Evolutionary conservation across 2,797 vertebrate species (phyloP).

Genomic region (Cetoscarus ocellatus): DNA sequence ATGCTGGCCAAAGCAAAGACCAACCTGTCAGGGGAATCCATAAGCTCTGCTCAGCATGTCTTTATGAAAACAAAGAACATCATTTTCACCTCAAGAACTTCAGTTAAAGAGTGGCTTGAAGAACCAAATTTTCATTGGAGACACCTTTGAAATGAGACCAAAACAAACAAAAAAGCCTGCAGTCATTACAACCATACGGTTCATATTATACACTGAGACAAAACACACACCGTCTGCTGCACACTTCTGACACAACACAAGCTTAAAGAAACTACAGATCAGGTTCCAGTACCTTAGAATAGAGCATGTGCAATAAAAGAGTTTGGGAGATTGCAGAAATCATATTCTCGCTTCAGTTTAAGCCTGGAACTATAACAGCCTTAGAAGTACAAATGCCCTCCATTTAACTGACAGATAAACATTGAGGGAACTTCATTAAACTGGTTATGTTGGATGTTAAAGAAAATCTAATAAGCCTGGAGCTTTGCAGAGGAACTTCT

Average conservation of each 20-base stretch:
- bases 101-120: constrained; percentile 14
- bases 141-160: constrained; percentile 52
- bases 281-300: constrained; percentile 12
- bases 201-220: constrained; percentile 45
- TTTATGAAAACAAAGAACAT: constrained; percentile 47
- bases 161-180: constrained; percentile 43
- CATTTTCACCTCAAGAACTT: constrained; percentile 31
- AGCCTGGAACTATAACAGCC: too few relatives aligned
- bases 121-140: constrained; percentile 32
- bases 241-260: constrained; percentile 12
- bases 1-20: constrained; percentile 50
- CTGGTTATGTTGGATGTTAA: background rate
- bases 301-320: background rate
- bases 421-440: too few relatives aligned
- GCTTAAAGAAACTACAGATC: constrained; percentile 31
- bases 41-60: constrained; percentile 11
- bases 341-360: too few relatives aligned
- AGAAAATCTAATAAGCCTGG: constrained; percentile 21
- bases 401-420: background rate
- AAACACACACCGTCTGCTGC: constrained; percentile 24
- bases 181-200: constrained; percentile 44
- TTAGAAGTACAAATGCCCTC: too few relatives aligned
- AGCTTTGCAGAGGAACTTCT: constrained; percentile 13
- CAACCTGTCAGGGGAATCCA: constrained; percentile 44
- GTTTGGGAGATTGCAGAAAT: too few relatives aligned